phyloP scores from a whole-genome alignment of 1,140 invertebrate species.

The Homalodisca vitripennis region DNA sequence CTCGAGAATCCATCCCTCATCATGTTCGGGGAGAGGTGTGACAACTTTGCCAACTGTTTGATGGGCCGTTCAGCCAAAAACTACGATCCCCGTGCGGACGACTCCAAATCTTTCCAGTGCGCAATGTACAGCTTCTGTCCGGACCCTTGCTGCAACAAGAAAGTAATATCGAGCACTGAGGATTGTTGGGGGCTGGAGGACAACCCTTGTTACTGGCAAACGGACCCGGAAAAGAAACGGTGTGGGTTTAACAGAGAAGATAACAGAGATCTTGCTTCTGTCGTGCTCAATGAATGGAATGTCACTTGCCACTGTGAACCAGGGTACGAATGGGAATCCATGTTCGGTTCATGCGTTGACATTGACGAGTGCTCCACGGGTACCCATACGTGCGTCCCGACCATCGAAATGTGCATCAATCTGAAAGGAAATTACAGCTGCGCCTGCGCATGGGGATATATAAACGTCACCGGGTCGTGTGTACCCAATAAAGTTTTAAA shows the following conservation, averaged over 20 bases:
- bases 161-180: slow-evolving; percentile 46
- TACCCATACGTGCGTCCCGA: slow-evolving; percentile 49
- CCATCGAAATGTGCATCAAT: slow-evolving; percentile 56
- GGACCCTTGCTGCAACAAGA: slow-evolving; percentile 59
- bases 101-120: slow-evolving; percentile 56
- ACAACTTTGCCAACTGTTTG: slow-evolving; percentile 60
- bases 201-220: slow-evolving; percentile 33
- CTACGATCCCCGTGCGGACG: slow-evolving; percentile 55
- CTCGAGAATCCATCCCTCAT: slow-evolving; percentile 49
- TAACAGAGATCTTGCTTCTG: slow-evolving; percentile 54
- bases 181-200: slow-evolving; percentile 43
- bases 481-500: neutral
- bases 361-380: slow-evolving; percentile 57
- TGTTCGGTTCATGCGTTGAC: slow-evolving; percentile 61
- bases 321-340: slow-evolving; percentile 54
- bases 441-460: slow-evolving; percentile 45
- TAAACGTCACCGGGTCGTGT: neutral
- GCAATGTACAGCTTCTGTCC: slow-evolving; percentile 65
- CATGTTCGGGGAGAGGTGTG: slow-evolving; percentile 56
- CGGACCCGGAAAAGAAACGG: slow-evolving; percentile 38
- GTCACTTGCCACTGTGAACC: slow-evolving; percentile 55
- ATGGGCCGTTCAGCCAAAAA: slow-evolving; percentile 47
- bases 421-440: slow-evolving; percentile 54
- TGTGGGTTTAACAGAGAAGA: slow-evolving; percentile 51
- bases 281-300: slow-evolving; percentile 58